phyloP scores from a whole-genome alignment of 35 echinoderm and acorn worm species.

The Heliocidaris tuberculata region DNA sequence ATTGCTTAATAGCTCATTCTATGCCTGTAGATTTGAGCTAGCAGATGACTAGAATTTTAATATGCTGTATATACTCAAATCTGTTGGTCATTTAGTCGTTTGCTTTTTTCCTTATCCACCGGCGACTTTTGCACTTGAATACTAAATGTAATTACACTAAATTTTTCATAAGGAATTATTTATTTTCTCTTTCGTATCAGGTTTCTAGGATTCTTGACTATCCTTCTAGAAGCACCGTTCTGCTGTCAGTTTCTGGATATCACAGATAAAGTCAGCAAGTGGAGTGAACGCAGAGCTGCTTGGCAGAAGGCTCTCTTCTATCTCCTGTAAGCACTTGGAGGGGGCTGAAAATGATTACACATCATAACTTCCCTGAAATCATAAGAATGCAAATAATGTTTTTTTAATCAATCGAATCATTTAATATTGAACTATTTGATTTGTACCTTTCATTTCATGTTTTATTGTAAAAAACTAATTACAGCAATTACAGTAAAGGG shows the following conservation, averaged over 20 bases:
- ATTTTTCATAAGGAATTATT: neutral
- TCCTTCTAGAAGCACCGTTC: conserved; percentile 47
- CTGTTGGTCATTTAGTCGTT: too few species aligned
- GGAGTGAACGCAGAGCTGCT: conserved; percentile 36
- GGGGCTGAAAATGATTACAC: neutral
- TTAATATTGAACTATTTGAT: neutral
- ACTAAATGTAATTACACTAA: too few species aligned
- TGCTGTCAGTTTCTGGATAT: conserved; percentile 52
- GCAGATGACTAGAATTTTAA: too few species aligned
- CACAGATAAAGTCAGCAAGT: conserved; percentile 46
- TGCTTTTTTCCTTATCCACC: too few species aligned
- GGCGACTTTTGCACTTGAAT: too few species aligned
- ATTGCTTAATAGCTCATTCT: too few species aligned
- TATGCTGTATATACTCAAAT: too few species aligned
- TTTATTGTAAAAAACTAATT: too few species aligned
- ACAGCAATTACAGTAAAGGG: too few species aligned
- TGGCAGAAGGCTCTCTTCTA: conserved; percentile 55
- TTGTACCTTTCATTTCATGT: neutral
- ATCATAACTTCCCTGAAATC: neutral
- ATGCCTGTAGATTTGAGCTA: too few species aligned
- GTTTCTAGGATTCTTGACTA: conserved; percentile 31
- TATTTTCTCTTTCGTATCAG: neutral
- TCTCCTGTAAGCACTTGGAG: conserved; percentile 39
- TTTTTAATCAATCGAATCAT: neutral
- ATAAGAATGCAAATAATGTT: neutral